Evolutionary conservation across 35 echinoderm and acorn worm genomes (phyloP).

Genomic region (Antedon bifida): DNA sequence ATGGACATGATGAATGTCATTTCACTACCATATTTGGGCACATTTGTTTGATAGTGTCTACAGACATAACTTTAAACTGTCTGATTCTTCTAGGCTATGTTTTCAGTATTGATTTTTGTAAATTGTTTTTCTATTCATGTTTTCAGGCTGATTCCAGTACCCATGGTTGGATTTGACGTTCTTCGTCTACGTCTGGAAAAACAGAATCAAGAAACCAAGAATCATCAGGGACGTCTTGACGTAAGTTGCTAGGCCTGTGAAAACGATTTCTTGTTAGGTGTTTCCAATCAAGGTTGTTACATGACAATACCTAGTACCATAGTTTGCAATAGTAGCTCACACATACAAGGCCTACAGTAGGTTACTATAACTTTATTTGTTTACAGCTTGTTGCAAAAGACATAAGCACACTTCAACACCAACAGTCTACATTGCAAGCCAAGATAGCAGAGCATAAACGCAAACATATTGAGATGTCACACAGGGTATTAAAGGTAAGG

Average conservation of each 20-base stretch:
- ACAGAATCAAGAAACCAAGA: conserved; percentile 49
- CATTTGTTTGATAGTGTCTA: too few species aligned
- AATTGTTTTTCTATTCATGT: neutral
- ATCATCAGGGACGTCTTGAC: conserved; percentile 59
- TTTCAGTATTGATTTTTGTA: neutral
- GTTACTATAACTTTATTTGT: too few species aligned
- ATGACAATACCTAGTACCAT: too few species aligned
- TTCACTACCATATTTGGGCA: too few species aligned
- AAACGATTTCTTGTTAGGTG: neutral
- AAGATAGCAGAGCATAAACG: conserved; percentile 5
- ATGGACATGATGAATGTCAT: too few species aligned
- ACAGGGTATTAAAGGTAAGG: conserved; percentile 4
- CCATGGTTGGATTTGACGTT: conserved; percentile 58
- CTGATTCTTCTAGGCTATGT: too few species aligned
- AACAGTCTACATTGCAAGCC: conserved; percentile 1
- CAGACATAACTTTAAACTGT: too few species aligned
- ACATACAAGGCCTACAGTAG: too few species aligned
- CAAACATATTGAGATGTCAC: conserved; percentile 5
- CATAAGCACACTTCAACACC: neutral
- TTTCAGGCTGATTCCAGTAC: conserved; percentile 54
- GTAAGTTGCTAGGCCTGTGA: too few species aligned
- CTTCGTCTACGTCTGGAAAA: conserved; percentile 46
- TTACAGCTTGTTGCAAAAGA: neutral
- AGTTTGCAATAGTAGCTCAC: too few species aligned
- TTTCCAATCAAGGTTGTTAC: too few species aligned